A percentile compares a stretch with the other conserved stretches of the same genome.
phyloP scores from a whole-genome alignment of 2,888 invertebrate genomes.

The Ormyrus thymus region DNA sequence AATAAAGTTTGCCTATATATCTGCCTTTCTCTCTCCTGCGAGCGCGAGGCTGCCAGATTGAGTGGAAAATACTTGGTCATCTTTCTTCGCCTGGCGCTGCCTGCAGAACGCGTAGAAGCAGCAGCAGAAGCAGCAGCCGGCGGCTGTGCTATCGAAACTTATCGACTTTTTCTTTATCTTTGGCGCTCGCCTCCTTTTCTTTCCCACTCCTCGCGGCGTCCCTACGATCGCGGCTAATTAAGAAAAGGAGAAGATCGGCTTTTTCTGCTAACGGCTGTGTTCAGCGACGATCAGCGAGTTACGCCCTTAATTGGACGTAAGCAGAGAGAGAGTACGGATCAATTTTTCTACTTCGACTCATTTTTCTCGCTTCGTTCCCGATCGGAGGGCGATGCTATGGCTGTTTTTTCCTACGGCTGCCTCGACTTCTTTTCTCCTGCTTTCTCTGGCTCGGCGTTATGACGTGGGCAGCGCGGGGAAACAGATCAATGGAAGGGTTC shows the following conservation, averaged over 20 bases:
- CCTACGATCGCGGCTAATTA: slow-evolving; percentile 39
- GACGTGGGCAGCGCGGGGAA: neutral
- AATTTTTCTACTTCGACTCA: slow-evolving; percentile 18
- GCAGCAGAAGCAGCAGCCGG: neutral
- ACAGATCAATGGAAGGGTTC: slow-evolving; percentile 17
- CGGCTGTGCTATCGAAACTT: slow-evolving; percentile 31
- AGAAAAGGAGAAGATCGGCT: slow-evolving; percentile 6
- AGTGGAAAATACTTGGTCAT: slow-evolving; percentile 45
- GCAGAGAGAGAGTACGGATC: slow-evolving; percentile 40
- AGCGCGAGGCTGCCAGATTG: slow-evolving; percentile 34
- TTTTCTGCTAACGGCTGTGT: slow-evolving; percentile 1
- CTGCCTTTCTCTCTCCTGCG: neutral
- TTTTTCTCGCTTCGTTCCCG: neutral
- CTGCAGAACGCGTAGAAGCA: too few species aligned
- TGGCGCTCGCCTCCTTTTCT: slow-evolving; percentile 16
- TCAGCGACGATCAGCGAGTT: slow-evolving; percentile 28
- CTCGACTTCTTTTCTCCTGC: neutral
- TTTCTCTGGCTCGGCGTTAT: slow-evolving; percentile 1
- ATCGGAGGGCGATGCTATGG: neutral
- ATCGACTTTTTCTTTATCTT: slow-evolving; percentile 45
- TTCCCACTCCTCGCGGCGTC: neutral
- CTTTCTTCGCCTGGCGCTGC: too few species aligned
- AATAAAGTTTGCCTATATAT: slow-evolving; percentile 51
- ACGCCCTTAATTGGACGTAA: slow-evolving; percentile 47
- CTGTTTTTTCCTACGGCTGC: neutral